Base-by-base conservation (phyloP, 2,797 vertebrate genomes). In the Zalophus californianus region DNA sequence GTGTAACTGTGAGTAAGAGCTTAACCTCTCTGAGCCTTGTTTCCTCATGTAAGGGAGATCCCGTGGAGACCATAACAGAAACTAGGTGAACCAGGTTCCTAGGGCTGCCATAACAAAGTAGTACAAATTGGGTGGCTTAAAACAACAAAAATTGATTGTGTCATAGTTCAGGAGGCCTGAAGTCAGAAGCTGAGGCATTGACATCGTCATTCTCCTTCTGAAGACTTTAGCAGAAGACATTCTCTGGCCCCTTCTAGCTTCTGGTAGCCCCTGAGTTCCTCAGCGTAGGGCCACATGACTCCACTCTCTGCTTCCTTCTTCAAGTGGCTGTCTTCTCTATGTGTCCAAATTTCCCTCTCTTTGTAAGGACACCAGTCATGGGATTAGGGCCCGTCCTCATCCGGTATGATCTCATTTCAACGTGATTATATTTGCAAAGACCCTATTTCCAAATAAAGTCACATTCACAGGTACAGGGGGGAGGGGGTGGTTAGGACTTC, bases 401-500 rank as follows among this genome's bases (percentile, higher is more conserved):
- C 72, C 41, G 73, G 27, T 23, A 35, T 58, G 25, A 44, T 16
- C 66, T 93, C 82, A 60, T 79, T 97, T 83, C 92, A 66, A 44
- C 25, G 32, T 87, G 38, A 58, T 14, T 77, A 18, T 5, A 25
- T 84, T 56, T 90, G 25, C 29, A n/a, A 93, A 70, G 27, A 52
- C 44, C n/a, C 75, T 64, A n/a, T 92, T 95, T 90, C 68, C 50
- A 48, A 97, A 70, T 68, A 70, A 96, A 60, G 64, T 80, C 25
- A 68, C 18, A 70, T 86, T 80, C 58, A 32, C 50, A 48, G 20
- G 16, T 60, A 29, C 1, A 0, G 50, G 16, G 16, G 23, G 0
- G 2, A n/a, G n/a, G 9, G 66, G 14, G 7, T 16, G 7, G 29
- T 66, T 25, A 64, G 16, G 60, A 75, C 21, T 79, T 84, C 48